A percentile compares a stretch with the other conserved stretches of the same genome.
Evolutionary conservation across 1,140 invertebrate species (phyloP).

Genomic region (Papilio aristodemus): DNA sequence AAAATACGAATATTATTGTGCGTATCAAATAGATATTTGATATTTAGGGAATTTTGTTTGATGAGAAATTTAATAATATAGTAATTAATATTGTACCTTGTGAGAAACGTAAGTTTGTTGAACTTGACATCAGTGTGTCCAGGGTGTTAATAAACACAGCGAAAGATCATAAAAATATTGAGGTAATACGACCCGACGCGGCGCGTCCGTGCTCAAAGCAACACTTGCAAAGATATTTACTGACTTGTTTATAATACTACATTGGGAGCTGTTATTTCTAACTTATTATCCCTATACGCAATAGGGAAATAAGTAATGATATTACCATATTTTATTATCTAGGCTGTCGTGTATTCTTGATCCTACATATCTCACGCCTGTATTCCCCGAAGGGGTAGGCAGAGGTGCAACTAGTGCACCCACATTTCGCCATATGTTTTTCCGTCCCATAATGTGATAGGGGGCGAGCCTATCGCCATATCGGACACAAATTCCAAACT

Average conservation of each 20-base stretch:
- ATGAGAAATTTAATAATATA: background rate
- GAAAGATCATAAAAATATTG: constrained; percentile 43
- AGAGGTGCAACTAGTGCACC: too few relatives aligned
- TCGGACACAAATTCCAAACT: too few relatives aligned
- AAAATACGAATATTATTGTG: too few relatives aligned
- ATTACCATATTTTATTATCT: too few relatives aligned
- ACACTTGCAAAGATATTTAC: constrained; percentile 38
- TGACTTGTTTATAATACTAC: constrained; percentile 37
- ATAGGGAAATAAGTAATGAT: background rate
- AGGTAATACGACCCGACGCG: constrained; percentile 17
- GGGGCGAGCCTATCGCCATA: too few relatives aligned
- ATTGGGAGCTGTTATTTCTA: constrained; percentile 30
- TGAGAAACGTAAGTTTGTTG: background rate
- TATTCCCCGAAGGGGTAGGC: too few relatives aligned
- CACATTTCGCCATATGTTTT: too few relatives aligned
- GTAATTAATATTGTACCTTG: background rate
- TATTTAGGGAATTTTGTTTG: too few relatives aligned
- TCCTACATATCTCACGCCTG: too few relatives aligned
- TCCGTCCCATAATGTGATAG: too few relatives aligned
- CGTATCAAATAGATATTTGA: too few relatives aligned
- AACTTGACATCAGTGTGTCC: constrained; percentile 33
- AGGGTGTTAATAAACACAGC: constrained; percentile 38
- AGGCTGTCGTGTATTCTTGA: too few relatives aligned
- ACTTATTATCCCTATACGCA: constrained; percentile 23
- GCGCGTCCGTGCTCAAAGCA: constrained; percentile 33